Conservation (phyloP, 23 tunicate genomes). For the Oikopleura vanhoeffeni region DNA sequence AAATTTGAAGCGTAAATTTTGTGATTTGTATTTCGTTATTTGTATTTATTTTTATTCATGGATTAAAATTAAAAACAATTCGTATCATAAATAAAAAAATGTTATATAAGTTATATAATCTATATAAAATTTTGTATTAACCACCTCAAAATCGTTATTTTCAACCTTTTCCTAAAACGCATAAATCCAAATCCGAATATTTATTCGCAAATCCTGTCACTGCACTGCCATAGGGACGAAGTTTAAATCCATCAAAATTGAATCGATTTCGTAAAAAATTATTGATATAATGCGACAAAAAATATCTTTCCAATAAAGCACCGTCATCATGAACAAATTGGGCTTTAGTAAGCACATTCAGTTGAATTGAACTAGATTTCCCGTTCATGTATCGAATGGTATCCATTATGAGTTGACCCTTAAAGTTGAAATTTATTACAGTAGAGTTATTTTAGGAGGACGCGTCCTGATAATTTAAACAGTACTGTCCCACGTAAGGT, state of each 20-base stretch:
- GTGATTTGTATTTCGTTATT: no score
- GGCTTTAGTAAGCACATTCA: neutral
- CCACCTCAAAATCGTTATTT: no score
- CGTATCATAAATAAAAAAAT: no score
- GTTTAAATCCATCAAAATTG: neutral
- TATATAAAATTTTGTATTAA: no score
- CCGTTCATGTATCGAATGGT: neutral
- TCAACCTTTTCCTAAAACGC: neutral
- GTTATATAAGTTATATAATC: no score
- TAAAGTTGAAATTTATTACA: neutral
- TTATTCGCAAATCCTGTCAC: constrained; percentile 12
- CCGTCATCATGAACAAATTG: neutral
- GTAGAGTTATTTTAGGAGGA: neutral
- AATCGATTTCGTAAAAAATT: neutral
- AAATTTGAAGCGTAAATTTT: no score
- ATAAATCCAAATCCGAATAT: constrained; percentile 10
- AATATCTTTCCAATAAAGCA: neutral
- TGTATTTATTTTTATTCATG: no score
- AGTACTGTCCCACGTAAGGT: no score
- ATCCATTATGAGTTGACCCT: neutral
- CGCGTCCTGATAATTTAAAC: no score
- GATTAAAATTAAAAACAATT: no score
- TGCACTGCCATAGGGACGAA: constrained; percentile 15
- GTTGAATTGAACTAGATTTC: neutral
- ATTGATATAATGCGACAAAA: neutral